Percentiles rank a stretch among this genome's conserved stretches.
Conservation (phyloP, 92 coral and sea anemone species). For the Porites divaricata region DNA sequence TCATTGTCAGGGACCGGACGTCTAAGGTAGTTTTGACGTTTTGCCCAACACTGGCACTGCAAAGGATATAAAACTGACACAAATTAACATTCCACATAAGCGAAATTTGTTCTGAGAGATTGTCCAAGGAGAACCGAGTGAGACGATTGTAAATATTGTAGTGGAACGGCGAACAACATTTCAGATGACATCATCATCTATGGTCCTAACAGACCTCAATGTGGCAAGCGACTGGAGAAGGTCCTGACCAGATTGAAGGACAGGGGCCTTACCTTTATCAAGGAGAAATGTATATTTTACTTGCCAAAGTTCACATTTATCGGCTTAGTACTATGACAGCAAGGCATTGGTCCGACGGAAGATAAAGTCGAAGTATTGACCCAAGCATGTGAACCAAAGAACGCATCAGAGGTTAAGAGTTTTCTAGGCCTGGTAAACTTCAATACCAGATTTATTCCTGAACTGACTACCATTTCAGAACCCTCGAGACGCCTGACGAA, state of each 20-base stretch:
- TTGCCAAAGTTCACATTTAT: constrained; percentile 62
- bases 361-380: constrained; percentile 57
- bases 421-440: constrained; percentile 53
- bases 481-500: constrained; percentile 43
- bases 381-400: constrained; percentile 46
- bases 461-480: constrained; percentile 47
- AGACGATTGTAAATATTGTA: not conserved
- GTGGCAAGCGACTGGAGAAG: constrained; percentile 43
- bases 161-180: constrained; percentile 50
- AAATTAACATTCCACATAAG: constrained; percentile 24
- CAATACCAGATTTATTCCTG: constrained; percentile 36
- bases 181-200: constrained; percentile 58
- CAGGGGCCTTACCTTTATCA: constrained; percentile 51
- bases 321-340: constrained; percentile 53
- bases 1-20: constrained; percentile 38
- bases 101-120: constrained; percentile 25
- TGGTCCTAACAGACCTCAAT: constrained; percentile 33
- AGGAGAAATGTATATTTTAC: constrained; percentile 39
- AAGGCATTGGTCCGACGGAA: constrained; percentile 63
- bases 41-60: not conserved
- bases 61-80: constrained; percentile 35
- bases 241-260: constrained; percentile 31
- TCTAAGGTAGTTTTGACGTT: constrained; percentile 17
- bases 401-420: not conserved
- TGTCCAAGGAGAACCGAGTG: not conserved